Evolutionary conservation across 2,113 vertebrate genomes (phyloP).

Genomic region (Myxocyprinus asiaticus): DNA sequence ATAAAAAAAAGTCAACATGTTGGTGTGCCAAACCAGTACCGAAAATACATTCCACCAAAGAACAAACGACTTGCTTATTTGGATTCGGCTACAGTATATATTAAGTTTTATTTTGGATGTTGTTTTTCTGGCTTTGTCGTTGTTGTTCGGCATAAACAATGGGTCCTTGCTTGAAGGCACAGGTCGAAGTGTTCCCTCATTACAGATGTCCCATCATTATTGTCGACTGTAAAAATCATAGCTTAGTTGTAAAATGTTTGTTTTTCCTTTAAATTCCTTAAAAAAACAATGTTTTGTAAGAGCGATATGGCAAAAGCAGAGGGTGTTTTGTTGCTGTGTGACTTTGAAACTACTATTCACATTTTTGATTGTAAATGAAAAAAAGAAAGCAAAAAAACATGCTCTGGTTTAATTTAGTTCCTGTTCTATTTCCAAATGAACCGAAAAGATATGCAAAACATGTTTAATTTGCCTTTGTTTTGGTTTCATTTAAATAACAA

Average conservation of each 20-base stretch:
- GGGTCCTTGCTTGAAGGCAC: constrained; percentile 14
- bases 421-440: constrained; percentile 28
- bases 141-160: background rate
- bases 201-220: background rate
- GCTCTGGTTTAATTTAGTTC: constrained; percentile 10
- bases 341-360: constrained; percentile 12
- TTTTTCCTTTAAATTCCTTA: background rate
- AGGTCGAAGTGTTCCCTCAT: constrained; percentile 20
- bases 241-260: background rate
- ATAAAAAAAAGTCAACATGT: background rate
- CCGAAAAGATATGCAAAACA: constrained; percentile 39
- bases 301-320: background rate
- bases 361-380: constrained; percentile 35
- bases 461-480: constrained; percentile 17
- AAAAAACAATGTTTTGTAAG: background rate
- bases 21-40: background rate
- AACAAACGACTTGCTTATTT: background rate
- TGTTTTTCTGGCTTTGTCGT: constrained; percentile 2
- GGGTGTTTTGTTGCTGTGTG: background rate
- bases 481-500: constrained; percentile 51
- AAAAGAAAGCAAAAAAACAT: constrained; percentile 14
- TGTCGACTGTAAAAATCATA: background rate
- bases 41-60: background rate
- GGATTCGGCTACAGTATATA: constrained; percentile 20
- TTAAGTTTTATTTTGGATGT: constrained; percentile 10